Percentiles rank a stretch among this genome's conserved stretches.
Conservation (phyloP, 2,113 vertebrate genomes). For the Eurypyga helias region DNA sequence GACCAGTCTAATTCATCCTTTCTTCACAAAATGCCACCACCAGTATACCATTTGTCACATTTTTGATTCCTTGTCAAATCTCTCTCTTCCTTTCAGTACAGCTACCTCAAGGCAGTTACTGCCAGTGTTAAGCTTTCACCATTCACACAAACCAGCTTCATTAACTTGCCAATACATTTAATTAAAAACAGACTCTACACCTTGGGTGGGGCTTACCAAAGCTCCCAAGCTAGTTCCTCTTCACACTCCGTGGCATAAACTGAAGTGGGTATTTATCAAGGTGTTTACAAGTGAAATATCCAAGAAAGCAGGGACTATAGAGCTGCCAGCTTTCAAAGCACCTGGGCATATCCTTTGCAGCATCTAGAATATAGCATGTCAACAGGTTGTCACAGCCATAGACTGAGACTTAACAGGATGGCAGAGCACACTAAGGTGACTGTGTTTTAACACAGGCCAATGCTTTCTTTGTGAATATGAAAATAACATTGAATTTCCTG, state of each 20-base stretch:
- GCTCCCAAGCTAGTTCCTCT: background rate
- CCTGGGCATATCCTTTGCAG: background rate
- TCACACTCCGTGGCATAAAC: background rate
- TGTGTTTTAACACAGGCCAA: background rate
- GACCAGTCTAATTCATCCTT: background rate
- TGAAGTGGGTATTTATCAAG: background rate
- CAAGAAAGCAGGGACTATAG: background rate
- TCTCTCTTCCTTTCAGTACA: background rate
- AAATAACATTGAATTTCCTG: background rate
- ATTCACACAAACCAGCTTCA: background rate
- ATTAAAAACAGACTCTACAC: background rate
- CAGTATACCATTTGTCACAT: background rate
- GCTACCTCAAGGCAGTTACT: background rate
- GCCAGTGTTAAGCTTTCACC: background rate
- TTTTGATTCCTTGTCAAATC: background rate
- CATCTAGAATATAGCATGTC: background rate
- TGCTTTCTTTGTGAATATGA: background rate
- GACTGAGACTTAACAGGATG: background rate
- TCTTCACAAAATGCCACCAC: background rate
- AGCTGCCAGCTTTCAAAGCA: constrained; percentile 17
- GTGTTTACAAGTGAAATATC: background rate
- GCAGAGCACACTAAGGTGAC: background rate
- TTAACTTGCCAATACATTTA: background rate
- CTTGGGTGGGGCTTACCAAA: background rate
- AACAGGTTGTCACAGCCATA: background rate